A percentile compares a stretch with the other conserved stretches of the same genome.
Conservation (phyloP, 2,888 invertebrate species). For the Drosophila ezoana region DNA sequence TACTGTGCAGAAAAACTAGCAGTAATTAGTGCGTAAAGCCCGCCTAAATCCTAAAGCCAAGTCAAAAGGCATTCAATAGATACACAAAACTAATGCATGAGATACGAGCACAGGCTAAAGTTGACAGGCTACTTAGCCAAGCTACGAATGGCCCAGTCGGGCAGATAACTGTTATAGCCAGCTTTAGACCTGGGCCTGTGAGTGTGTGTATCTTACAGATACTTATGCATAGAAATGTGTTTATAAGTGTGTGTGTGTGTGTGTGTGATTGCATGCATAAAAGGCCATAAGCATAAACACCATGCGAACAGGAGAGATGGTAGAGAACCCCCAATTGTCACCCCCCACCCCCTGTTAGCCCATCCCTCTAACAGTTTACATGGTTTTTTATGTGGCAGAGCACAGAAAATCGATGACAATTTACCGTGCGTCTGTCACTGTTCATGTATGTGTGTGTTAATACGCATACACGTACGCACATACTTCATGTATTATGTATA, state of each 20-base stretch:
- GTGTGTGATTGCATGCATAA: slow-evolving; percentile 21
- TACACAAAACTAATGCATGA: slow-evolving; percentile 10
- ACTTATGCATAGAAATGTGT: slow-evolving; percentile 1
- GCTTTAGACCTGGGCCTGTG: slow-evolving; percentile 15
- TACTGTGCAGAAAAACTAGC: background rate
- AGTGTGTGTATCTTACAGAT: slow-evolving; percentile 32
- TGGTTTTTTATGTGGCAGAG: slow-evolving; percentile 71
- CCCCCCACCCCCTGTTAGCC: background rate
- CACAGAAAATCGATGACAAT: slow-evolving; percentile 75
- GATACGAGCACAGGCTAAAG: slow-evolving; percentile 18
- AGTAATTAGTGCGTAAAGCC: slow-evolving; percentile 30
- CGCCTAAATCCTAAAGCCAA: slow-evolving; percentile 41
- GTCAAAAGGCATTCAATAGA: slow-evolving; percentile 38
- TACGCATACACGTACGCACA: slow-evolving; percentile 11
- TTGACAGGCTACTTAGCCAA: slow-evolving; percentile 22
- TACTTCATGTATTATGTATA: slow-evolving; percentile 68
- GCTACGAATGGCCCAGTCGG: slow-evolving; percentile 11
- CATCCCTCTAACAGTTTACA: slow-evolving; percentile 40
- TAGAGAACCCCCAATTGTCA: slow-evolving; percentile 2
- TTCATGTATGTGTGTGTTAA: slow-evolving; percentile 26
- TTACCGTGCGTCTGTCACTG: slow-evolving; percentile 61
- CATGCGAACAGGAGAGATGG: slow-evolving; percentile 51
- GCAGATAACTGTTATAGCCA: slow-evolving; percentile 40
- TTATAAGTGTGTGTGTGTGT: slow-evolving; percentile 16
- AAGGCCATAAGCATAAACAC: slow-evolving; percentile 54